Conservation (phyloP, 2,797 vertebrate genomes). For the Podarcis siculus region DNA sequence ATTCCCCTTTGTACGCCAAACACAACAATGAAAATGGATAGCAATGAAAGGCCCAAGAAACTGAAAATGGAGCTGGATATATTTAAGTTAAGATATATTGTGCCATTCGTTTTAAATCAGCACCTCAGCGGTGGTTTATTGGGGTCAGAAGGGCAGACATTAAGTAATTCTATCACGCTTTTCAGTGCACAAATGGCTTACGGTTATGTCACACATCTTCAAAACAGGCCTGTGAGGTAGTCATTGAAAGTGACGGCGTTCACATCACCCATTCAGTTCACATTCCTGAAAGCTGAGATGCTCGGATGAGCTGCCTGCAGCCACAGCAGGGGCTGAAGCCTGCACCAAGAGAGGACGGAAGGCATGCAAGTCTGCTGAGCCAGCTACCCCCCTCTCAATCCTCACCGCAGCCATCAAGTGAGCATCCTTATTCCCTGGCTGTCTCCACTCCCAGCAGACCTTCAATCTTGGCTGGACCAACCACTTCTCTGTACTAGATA, state of each 20-base stretch:
- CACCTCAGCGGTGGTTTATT: not conserved
- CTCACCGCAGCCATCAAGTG: no score
- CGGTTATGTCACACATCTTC: constrained; percentile 4
- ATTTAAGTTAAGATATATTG: not conserved
- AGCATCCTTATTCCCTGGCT: no score
- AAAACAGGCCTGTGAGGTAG: not conserved
- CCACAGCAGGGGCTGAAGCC: not conserved
- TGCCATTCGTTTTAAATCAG: not conserved
- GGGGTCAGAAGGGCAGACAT: not conserved
- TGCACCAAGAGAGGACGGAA: not conserved
- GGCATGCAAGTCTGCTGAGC: not conserved
- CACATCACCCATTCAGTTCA: not conserved
- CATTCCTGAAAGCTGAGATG: not conserved
- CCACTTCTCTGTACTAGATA: no score
- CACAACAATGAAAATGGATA: not conserved
- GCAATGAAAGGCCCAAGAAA: not conserved
- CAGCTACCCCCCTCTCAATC: no score
- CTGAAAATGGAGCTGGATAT: not conserved
- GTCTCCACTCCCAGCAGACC: no score
- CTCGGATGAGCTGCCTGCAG: not conserved
- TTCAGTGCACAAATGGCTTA: constrained; percentile 1
- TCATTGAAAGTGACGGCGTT: not conserved
- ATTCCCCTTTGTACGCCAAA: not conserved
- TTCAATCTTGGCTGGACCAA: no score
- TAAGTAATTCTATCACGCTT: constrained; percentile 16